Evolutionary conservation across 2,888 invertebrate genomes (phyloP).

Genomic region (Pteria penguin): DNA sequence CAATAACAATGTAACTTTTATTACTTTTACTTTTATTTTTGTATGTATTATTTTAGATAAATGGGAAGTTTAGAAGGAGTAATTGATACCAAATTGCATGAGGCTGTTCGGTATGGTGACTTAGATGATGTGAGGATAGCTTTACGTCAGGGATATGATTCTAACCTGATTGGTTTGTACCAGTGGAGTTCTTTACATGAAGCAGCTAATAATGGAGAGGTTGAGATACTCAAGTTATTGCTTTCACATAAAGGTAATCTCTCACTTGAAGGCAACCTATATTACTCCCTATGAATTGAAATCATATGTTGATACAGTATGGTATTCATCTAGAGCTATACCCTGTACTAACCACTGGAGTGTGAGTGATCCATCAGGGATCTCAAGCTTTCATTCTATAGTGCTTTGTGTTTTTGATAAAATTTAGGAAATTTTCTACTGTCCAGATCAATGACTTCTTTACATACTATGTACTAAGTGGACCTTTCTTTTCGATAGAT

Average conservation of each 20-base stretch:
- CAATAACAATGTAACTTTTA: neutral
- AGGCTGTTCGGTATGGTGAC: slow-evolving; percentile 73
- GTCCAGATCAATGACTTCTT: no score
- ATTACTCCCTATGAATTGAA: no score
- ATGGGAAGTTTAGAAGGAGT: slow-evolving; percentile 62
- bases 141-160: slow-evolving; percentile 66
- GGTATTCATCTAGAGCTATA: no score
- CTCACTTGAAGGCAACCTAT: no score
- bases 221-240: slow-evolving; percentile 67
- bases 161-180: slow-evolving; percentile 74
- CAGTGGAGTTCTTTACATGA: slow-evolving; percentile 76
- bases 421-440: no score
- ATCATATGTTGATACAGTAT: no score
- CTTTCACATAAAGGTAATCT: slow-evolving; percentile 71
- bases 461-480: no score
- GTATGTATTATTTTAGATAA: neutral
- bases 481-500: no score
- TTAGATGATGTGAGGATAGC: slow-evolving; percentile 66
- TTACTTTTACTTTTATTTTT: neutral
- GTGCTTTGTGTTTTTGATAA: no score
- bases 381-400: no score
- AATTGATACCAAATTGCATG: slow-evolving; percentile 72
- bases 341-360: no score
- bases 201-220: slow-evolving; percentile 72
- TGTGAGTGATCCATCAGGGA: no score